Evolutionary conservation across 92 coral and sea anemone genomes (phyloP).

Genomic region (Heteractis magnifica): DNA sequence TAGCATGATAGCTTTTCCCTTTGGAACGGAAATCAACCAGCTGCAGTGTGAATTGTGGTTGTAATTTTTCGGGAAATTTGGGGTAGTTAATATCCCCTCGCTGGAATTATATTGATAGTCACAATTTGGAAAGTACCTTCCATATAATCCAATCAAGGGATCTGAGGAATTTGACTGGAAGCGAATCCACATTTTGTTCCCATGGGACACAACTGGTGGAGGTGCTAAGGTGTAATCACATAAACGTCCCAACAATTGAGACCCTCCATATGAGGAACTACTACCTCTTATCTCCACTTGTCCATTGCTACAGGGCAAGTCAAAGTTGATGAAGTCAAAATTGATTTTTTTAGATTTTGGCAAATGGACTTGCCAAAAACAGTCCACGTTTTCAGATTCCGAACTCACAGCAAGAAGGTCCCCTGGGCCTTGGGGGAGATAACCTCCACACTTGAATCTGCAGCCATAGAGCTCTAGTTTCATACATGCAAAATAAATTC

Average conservation of each 20-base stretch:
- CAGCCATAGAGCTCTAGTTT: constrained; percentile 82
- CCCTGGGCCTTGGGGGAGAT: constrained; percentile 61
- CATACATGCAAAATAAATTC: constrained; percentile 70
- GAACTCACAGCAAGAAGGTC: constrained; percentile 55
- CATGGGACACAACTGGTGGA: constrained; percentile 48
- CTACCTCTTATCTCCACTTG: constrained; percentile 64
- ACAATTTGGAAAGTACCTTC: constrained; percentile 65
- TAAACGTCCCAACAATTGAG: constrained; percentile 54
- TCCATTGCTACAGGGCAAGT: constrained; percentile 76
- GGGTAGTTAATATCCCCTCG: constrained; percentile 48
- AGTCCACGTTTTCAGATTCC: constrained; percentile 60
- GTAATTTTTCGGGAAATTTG: constrained; percentile 65
- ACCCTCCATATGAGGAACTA: constrained; percentile 45
- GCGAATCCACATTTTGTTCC: constrained; percentile 75
- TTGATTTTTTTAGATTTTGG: constrained; percentile 67
- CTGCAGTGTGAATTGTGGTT: constrained; percentile 75
- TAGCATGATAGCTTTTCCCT: constrained; percentile 65
- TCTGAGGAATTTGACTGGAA: constrained; percentile 77
- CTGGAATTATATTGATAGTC: constrained; percentile 52
- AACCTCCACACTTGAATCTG: constrained; percentile 77
- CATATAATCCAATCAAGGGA: constrained; percentile 71
- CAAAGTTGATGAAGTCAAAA: constrained; percentile 78
- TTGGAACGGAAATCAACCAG: constrained; percentile 69
- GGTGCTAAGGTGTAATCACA: constrained; percentile 68
- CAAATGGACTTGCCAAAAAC: constrained; percentile 79